Conservation (phyloP, 2,888 invertebrate genomes). For the Stomorhina lunata region DNA sequence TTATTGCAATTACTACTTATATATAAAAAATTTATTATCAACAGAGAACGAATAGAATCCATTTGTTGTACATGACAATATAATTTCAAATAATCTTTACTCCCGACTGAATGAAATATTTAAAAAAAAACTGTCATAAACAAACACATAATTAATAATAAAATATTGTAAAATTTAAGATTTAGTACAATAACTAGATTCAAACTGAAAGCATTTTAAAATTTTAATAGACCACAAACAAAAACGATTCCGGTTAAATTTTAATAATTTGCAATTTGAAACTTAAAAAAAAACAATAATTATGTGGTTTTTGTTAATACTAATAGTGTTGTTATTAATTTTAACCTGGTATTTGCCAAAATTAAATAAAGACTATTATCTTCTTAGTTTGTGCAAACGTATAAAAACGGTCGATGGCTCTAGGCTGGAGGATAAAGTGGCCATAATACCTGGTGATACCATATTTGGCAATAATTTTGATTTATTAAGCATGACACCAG, state of each 20-base stretch:
- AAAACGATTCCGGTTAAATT: too few relatives aligned
- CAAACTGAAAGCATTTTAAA: conserved; percentile 13
- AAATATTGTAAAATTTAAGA: not conserved
- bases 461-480: conserved; percentile 76
- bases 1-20: not conserved
- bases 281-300: not conserved
- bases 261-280: not conserved
- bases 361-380: conserved; percentile 71
- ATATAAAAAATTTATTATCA: not conserved
- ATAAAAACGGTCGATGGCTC: conserved; percentile 73
- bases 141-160: not conserved
- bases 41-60: not conserved
- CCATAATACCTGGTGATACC: conserved; percentile 70
- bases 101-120: not conserved
- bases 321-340: not conserved
- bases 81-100: conserved; percentile 15
- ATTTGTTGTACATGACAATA: not conserved
- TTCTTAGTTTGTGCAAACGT: conserved; percentile 70
- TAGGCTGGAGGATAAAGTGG: conserved; percentile 69
- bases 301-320: conserved; percentile 30
- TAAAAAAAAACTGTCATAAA: not conserved
- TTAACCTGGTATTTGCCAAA: conserved; percentile 33
- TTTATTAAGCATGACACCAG: conserved; percentile 70
- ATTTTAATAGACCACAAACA: too few relatives aligned
- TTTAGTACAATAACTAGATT: conserved; percentile 13